Base-by-base conservation (phyloP, 2,113 vertebrate species). In the Nannobrachium achirus region DNA sequence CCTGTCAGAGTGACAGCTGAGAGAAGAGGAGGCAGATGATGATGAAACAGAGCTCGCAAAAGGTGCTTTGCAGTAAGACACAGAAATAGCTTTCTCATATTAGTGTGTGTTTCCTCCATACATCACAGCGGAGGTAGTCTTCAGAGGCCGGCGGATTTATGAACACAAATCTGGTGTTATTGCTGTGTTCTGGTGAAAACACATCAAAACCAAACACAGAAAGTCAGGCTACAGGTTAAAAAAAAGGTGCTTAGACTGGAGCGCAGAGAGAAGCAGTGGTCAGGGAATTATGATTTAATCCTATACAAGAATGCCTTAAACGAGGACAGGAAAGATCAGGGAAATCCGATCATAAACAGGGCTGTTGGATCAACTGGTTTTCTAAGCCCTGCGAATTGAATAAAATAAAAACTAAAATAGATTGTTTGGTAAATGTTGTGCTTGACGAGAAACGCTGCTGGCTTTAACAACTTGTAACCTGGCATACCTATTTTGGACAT, bases 251-350 rank as follows among this genome's bases (percentile, higher is more conserved):
- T 56, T 15, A 20, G 64, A 56, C 40, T 66, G 46, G 48, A 48
- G 50, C 16, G 44, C 15, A 25, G 51, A 45, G 11, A 40, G 39
- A 19, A 38, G 18, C 25, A 20, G 18, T 41, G 51, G 50, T 18
- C 10, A 55, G 49, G 42, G 64, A 66, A 66, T 66, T 66, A 38
- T 56, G 64, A 56, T 56, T 56, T 56, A 66, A 66, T 66, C 52
- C 46, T 10, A n/a, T n/a, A 46, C 42, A 15, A 33, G 18, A 15
- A 42, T 51, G 64, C 19, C 40, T 46, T 56, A 66, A 66, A 49
- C 38, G 46, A 14, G 19, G 7, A 56, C 11, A 46, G 51, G 38
- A 20, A 25, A 42, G 51, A 39, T n/a, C n/a, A n/a, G 15, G 18
- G 13, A 10, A 45, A 56, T 66, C 52, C 41, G 18, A 39, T 56